Evolutionary conservation across 2,113 vertebrate genomes (phyloP).

Genomic region (Orycteropus afer): DNA sequence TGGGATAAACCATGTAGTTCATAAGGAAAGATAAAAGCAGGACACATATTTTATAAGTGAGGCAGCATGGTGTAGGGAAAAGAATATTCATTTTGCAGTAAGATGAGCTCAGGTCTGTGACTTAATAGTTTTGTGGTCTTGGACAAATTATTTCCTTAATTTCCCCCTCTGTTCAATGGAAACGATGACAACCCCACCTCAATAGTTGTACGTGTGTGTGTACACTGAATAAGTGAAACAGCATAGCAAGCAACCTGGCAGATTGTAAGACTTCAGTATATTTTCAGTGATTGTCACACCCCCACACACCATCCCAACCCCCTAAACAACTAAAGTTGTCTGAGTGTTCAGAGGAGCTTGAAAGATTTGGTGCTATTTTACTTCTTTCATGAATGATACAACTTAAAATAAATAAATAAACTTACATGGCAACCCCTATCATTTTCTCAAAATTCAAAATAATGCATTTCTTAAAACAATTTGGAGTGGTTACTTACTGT

Average conservation of each 20-base stretch:
- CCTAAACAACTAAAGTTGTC: not conserved
- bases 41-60: not conserved
- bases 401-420: slow-evolving; percentile 49
- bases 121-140: not conserved
- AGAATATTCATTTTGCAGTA: not conserved
- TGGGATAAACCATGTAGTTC: not conserved
- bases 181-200: not conserved
- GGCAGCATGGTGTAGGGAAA: not conserved
- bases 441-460: slow-evolving; percentile 50
- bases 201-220: not conserved
- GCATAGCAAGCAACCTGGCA: not conserved
- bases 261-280: not conserved
- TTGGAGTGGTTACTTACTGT: slow-evolving; percentile 61
- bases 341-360: not conserved
- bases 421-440: slow-evolving; percentile 16
- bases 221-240: not conserved
- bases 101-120: not conserved
- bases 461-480: slow-evolving; percentile 58
- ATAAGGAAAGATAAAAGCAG: not conserved
- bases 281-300: not conserved
- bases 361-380: slow-evolving; percentile 30
- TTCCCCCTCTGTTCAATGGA: not conserved
- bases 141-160: slow-evolving; percentile 17
- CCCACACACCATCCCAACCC: not conserved
- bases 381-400: slow-evolving; percentile 36